These are phyloP conservation scores for Otis tarda DNA, from an alignment of 2,113 vertebrate genomes.

Conservation along the genomic window DNA sequence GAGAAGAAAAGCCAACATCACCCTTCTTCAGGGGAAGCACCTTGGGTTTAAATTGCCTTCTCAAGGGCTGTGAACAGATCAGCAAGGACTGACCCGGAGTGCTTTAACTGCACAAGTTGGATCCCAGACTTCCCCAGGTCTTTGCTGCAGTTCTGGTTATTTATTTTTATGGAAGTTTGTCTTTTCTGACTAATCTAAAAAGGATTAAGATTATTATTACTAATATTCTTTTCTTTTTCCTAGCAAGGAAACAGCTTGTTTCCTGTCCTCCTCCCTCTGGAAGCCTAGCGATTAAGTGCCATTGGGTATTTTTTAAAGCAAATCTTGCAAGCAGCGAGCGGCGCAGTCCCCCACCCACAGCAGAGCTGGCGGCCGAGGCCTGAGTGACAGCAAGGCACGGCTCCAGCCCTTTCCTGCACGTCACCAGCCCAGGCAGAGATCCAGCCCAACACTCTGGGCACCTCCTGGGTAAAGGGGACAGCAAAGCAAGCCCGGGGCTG, in stretches of 20 bases:
- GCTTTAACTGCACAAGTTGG: not conserved
- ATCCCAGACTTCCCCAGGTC: not conserved
- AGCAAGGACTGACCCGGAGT: fast-evolving
- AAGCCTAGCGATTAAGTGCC: not conserved
- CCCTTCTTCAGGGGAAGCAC: not conserved
- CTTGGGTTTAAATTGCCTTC: not conserved
- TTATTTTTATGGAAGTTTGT: slow-evolving; percentile 18
- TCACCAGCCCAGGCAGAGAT: not conserved
- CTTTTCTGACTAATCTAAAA: not conserved
- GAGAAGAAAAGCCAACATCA: not conserved
- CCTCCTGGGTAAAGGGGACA: not conserved
- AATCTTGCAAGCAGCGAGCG: not conserved
- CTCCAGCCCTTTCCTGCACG: not conserved
- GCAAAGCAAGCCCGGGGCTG: not conserved
- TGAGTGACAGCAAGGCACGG: not conserved
- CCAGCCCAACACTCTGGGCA: not conserved
- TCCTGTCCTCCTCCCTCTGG: not conserved
- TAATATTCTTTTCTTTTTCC: not conserved
- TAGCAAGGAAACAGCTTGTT: not conserved
- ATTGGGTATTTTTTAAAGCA: not conserved
- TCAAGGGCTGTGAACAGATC: not conserved
- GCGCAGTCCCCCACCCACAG: fast-evolving
- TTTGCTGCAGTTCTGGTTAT: not conserved
- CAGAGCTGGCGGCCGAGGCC: not conserved
- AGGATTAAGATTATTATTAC: not conserved